Base-by-base conservation (phyloP, 2,113 vertebrate genomes). In the Typhlomys cinereus region DNA sequence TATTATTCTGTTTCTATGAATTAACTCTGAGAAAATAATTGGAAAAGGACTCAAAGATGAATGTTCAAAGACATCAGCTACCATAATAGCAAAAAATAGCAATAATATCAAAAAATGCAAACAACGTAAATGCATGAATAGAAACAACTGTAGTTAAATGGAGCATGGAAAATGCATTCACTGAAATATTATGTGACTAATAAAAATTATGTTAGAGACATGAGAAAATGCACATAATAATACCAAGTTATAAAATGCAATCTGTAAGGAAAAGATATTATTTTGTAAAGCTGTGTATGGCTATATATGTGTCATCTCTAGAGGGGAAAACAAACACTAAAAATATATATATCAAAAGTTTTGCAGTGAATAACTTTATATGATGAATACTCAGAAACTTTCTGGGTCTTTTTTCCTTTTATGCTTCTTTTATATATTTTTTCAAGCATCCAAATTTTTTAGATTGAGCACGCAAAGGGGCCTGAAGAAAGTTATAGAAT, bases 151-250 rank as follows among this genome's bases (percentile, higher is more conserved):
- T 94, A 50, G 27, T 76, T 92, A 85, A 92, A 85, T 85, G 44
- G 90, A 59, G 41, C 82, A 89, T 69, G 86, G 76, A 12, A 81
- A 78, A 94, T 73, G 48, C 4, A 23, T 12, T 89, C 12, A 44
- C 66, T 69, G 78, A 88, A 93, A 90, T 87, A 94, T 88, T 90
- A 94, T 36, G 27, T 59, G 88, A 84, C 81, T 67, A 80, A 91
- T 89, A 93, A 93, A 95, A 94, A 90, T 41, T 46, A 84, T 84
- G 41, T 57, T 76, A 85, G 54, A 67, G 52, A 92, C 27, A 54
- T 2, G 61, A 52, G 21, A 92, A 90, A 93, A 83, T 70, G 52
- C 66, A 87, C 71, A 54, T 76, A 46, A 78, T 66, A 52, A 61
- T 48, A 39, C 29, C 46, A 82, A 73, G 41, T 78, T 88, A 0